These are phyloP conservation scores for Piaya cayana DNA, from an alignment of 2,113 vertebrate species.

Conservation along the genomic window DNA sequence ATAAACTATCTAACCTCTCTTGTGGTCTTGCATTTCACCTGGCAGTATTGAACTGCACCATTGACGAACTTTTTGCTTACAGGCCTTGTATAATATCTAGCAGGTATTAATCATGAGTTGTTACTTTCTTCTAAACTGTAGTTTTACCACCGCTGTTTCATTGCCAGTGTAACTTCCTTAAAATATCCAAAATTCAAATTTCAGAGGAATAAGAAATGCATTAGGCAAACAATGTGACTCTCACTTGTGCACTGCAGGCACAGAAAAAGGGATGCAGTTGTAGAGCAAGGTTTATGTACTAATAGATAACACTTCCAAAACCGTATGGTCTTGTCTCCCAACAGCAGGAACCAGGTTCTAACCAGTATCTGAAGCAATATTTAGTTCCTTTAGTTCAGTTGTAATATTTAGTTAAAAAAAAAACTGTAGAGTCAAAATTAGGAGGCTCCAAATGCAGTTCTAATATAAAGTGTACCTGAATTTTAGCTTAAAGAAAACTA, in stretches of 20 bases:
- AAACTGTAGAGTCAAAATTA: neutral
- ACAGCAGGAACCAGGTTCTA: neutral
- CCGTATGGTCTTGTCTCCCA: neutral
- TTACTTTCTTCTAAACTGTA: neutral
- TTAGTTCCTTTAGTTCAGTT: neutral
- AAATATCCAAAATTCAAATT: neutral
- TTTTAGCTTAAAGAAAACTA: neutral
- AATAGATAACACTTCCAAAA: neutral
- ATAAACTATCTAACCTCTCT: slow-evolving; percentile 6
- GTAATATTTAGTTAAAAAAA: neutral
- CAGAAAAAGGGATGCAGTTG: neutral
- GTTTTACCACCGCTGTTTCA: neutral
- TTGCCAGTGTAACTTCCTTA: neutral
- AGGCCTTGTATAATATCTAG: neutral
- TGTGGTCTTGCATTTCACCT: neutral
- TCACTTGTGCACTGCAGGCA: neutral
- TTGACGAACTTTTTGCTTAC: neutral
- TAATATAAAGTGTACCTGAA: neutral
- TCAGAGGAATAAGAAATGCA: neutral
- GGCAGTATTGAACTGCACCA: fast-evolving
- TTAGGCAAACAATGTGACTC: neutral
- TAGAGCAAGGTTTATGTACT: neutral
- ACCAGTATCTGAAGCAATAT: neutral
- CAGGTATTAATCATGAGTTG: neutral
- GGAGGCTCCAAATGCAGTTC: neutral